A percentile compares a stretch with the other conserved stretches of the same genome.
phyloP scores from a whole-genome alignment of 2,113 vertebrate genomes.

The Jacana jacana region DNA sequence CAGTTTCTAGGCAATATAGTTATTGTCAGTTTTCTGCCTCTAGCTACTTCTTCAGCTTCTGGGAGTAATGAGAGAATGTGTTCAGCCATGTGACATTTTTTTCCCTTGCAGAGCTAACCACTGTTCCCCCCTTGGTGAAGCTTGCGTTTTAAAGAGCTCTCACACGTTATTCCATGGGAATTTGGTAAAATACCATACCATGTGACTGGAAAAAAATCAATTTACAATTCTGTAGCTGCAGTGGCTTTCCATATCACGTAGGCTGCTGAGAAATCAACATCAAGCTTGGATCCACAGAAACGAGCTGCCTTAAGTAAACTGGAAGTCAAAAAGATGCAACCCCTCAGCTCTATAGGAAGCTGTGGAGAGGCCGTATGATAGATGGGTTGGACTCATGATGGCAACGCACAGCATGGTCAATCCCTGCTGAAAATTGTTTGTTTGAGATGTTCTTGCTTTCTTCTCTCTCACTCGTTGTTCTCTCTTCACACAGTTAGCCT shows the following conservation, averaged over 20 bases:
- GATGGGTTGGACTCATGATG: not conserved
- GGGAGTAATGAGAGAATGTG: slow-evolving; percentile 52
- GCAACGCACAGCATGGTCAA: not conserved
- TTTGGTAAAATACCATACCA: not conserved
- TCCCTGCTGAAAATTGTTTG: not conserved
- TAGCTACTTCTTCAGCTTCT: slow-evolving; percentile 61
- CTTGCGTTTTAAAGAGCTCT: slow-evolving; percentile 43
- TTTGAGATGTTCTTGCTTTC: not conserved
- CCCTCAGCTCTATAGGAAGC: not conserved
- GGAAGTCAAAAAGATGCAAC: not conserved
- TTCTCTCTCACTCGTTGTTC: not conserved
- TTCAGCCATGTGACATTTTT: slow-evolving; percentile 34
- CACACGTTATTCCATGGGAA: not conserved
- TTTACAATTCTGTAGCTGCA: not conserved
- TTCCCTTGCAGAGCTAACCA: not conserved
- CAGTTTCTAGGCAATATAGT: slow-evolving; percentile 61
- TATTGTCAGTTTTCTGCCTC: slow-evolving; percentile 68
- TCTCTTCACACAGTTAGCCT: not conserved
- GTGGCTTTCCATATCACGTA: not conserved
- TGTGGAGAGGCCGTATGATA: not conserved
- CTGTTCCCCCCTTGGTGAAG: not conserved
- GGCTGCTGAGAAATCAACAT: not conserved
- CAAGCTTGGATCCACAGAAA: not conserved
- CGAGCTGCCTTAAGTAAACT: not conserved
- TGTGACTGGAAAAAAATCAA: not conserved